These are phyloP conservation scores for Allygus modestus DNA, from an alignment of 2,888 invertebrate species.

Conservation along the genomic window DNA sequence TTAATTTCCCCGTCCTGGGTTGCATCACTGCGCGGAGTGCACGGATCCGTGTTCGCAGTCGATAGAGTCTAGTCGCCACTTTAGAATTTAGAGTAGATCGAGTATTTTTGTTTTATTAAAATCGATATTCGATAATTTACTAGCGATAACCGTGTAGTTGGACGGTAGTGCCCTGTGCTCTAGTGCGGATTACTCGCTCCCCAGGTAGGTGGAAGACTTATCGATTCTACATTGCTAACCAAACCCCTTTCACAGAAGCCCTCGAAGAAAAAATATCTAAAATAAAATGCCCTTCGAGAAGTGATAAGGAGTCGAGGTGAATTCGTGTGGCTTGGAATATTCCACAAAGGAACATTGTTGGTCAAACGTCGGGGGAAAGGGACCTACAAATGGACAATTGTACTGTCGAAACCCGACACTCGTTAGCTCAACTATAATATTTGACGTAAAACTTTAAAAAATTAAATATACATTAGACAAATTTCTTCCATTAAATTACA, in stretches of 20 bases:
- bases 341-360: too few relatives aligned
- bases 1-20: background rate
- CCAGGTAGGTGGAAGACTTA: conserved; percentile 15
- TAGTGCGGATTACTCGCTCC: background rate
- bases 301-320: too few relatives aligned
- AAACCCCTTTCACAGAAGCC: background rate
- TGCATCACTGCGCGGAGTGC: conserved; percentile 14
- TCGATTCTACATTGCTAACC: conserved; percentile 7
- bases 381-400: too few relatives aligned
- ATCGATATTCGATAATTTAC: conserved; percentile 11
- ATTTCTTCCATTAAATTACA: too few relatives aligned
- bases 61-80: conserved; percentile 35
- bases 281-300: background rate
- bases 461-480: too few relatives aligned
- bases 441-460: too few relatives aligned
- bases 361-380: too few relatives aligned
- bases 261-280: background rate
- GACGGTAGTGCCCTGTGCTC: background rate
- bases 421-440: too few relatives aligned
- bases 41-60: background rate
- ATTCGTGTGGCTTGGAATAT: too few relatives aligned
- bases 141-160: background rate
- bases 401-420: too few relatives aligned
- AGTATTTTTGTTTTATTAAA: conserved; percentile 37
- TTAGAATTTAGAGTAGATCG: conserved; percentile 43